Base-by-base conservation (phyloP, 2,113 vertebrate species). In the Origma solitaria region DNA sequence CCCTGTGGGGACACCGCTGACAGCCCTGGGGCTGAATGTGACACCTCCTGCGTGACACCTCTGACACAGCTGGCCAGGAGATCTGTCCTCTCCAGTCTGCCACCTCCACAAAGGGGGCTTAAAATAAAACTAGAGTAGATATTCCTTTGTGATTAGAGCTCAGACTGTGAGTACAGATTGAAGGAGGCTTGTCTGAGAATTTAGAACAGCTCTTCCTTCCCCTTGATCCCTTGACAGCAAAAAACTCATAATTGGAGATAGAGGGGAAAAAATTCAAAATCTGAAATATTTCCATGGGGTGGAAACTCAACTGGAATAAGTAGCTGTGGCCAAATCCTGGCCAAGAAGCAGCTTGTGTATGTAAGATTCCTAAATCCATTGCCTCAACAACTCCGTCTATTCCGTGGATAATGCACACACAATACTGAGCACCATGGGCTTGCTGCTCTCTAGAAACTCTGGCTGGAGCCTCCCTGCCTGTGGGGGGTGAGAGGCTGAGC, bases 361-460 rank as follows among this genome's bases (percentile, higher is more conserved):
- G 13, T 47, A 28, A 1, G 0, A 6, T 27, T 64, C 28, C 56
- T 75, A 70, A 75, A 61, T 13, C 16, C 24, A 30, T 21, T 47
- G 35, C 50, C 50, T 16, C 15, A 28, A 33, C 18, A 69, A 11
- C 2, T 47, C 23, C 22, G 4, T 14, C 3, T 7, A 10, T 19
- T 75, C 28, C 18, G n/a, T 2, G 31, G 45, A 31, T 14, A 35
- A 38, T 1, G 4, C 5, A 58, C 38, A 9, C 27, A 28, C 28
- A 70, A 23, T 1, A n/a, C 9, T 2, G 12, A 35, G 42, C 23
- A 35, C 65, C 1, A 0, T 9, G 24, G 0, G 0, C 33, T 15
- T 17, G 11, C 3, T 69, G 47, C 62, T 53, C 13, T 61, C n/a
- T 47, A 57, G n/a, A 57, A 71, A 20, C 8, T 33, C 0, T 1